Percentiles rank a stretch among this genome's conserved stretches.
Evolutionary conservation across 2,113 vertebrate genomes (phyloP).

Genomic region (Butorides virescens): DNA sequence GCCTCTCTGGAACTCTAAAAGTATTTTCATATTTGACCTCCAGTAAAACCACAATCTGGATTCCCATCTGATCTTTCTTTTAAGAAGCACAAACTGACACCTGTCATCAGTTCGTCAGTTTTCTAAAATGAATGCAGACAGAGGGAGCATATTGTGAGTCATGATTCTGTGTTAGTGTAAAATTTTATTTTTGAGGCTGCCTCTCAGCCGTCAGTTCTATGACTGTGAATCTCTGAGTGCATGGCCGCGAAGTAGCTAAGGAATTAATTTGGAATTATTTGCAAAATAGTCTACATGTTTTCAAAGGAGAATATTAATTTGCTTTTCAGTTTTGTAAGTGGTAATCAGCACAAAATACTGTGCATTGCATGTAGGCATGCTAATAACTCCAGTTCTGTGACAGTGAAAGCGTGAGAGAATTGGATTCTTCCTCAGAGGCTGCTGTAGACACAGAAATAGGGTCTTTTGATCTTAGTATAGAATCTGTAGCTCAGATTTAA

Average conservation of each 20-base stretch:
- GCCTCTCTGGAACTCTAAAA: not conserved
- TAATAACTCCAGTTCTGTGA: not conserved
- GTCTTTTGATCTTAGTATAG: not conserved
- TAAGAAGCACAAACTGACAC: slow-evolving; percentile 1
- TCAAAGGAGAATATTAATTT: not conserved
- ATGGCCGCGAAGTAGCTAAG: not conserved
- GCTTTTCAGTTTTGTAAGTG: not conserved
- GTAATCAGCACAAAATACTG: not conserved
- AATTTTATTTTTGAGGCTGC: not conserved
- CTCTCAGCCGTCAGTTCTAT: not conserved
- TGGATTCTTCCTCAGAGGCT: not conserved
- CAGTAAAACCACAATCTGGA: not conserved
- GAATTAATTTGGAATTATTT: not conserved
- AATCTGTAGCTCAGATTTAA: not conserved
- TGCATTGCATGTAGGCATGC: not conserved
- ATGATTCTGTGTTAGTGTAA: not conserved
- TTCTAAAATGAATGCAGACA: not conserved
- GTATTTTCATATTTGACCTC: slow-evolving; percentile 28
- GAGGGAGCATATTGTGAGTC: slow-evolving; percentile 31
- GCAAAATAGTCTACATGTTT: not conserved
- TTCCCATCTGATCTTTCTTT: slow-evolving; percentile 31
- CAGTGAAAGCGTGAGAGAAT: not conserved
- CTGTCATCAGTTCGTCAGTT: slow-evolving; percentile 19
- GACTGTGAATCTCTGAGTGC: not conserved
- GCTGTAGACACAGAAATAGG: not conserved